Base-by-base conservation (phyloP, 2,797 vertebrate genomes). In the Craterocephalus amniculus region DNA sequence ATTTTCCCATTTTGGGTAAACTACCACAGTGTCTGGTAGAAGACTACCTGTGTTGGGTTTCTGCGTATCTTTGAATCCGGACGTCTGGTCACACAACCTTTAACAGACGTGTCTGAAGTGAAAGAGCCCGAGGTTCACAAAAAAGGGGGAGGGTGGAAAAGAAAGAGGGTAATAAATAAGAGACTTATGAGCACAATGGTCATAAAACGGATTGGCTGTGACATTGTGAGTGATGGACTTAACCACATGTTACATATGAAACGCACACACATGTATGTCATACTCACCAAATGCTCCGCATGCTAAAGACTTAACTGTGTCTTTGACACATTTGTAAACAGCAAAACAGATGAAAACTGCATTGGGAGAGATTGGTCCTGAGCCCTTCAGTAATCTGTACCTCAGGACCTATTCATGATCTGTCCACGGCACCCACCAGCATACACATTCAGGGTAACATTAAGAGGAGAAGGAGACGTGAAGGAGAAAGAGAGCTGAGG, bases 161-260 rank as follows among this genome's bases (percentile, higher is more conserved):
- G 63, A 68, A 45, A 66, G 55, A 72, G 65, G 70, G 67, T 71
- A 74, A 81, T 87, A 76, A 87, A 80, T 27, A 38, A 36, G 49
- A 65, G 84, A 92, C 91, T 88, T 91, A 90, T 80, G 75, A 60
- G 62, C 1, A 31, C 24, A 29, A 13, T 2, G 57, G 35, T 75
- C 56, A 3, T 92, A 86, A 89, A 92, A 68, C 76, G 75, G 81
- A 89, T 86, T 74, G 81, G 36, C 83, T 79, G 69, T 80, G 86
- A 86, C 79, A 72, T 61, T 27, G 61, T 60, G 79, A 87, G 56
- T 40, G 58, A 87, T 65, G 62, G 45, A 64, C 67, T 32, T 78
- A 34, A 79, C 59, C 58, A 60, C 70, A 63, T 57, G 80, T 68
- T 85, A 86, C 83, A 84, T 56, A 84, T 72, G 80, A 78, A 68